A percentile compares a stretch with the other conserved stretches of the same genome.
phyloP scores from a whole-genome alignment of 2,888 invertebrate species.

The Platycheirus albimanus region DNA sequence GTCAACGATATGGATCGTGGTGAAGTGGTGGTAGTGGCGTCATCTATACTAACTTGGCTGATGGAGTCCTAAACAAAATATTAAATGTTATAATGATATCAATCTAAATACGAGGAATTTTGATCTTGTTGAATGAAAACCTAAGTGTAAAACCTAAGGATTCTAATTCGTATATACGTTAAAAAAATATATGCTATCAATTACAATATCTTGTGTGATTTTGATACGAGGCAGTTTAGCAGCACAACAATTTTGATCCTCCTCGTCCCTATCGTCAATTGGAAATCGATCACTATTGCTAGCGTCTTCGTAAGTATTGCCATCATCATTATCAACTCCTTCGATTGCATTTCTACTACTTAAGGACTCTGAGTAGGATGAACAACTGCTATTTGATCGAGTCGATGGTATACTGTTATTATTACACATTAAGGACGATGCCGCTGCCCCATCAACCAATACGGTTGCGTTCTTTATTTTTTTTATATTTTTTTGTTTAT shows the following conservation, averaged over 20 bases:
- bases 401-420: conserved; percentile 71
- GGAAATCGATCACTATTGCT: conserved; percentile 53
- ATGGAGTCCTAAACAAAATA: conserved; percentile 76
- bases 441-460: conserved; percentile 69
- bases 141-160: conserved; percentile 5
- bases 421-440: conserved; percentile 53
- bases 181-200: too few relatives aligned
- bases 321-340: conserved; percentile 48
- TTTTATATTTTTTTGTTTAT: conserved; percentile 15
- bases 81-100: conserved; percentile 26
- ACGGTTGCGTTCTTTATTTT: conserved; percentile 53
- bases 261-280: conserved; percentile 53
- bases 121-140: not conserved
- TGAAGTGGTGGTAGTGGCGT: conserved; percentile 77
- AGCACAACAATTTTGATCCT: conserved; percentile 57
- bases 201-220: conserved; percentile 78
- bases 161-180: not conserved
- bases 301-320: conserved; percentile 43
- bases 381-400: conserved; percentile 64
- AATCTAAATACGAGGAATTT: not conserved
- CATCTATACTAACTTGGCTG: conserved; percentile 77
- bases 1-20: conserved; percentile 76
- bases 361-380: conserved; percentile 69
- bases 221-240: conserved; percentile 63
- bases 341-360: conserved; percentile 68